Evolutionary conservation across 2,797 vertebrate genomes (phyloP), one percentile per base, ranked within the genome.

Genomic region (Catostomus latipinnis): DNA sequence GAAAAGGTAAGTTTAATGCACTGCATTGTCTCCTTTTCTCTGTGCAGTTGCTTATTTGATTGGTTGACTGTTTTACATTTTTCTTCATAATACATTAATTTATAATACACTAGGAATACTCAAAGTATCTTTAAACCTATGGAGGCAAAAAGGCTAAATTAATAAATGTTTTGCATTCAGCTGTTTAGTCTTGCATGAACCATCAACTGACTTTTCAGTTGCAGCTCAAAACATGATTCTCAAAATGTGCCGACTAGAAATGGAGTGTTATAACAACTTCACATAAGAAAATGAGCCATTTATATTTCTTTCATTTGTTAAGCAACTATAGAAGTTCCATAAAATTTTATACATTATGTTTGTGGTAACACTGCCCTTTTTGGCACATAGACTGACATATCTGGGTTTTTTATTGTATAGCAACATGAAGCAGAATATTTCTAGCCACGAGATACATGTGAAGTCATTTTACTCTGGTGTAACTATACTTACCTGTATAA

Each of bases 181-280:
- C 22, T 63, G 6, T 65, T 65, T 58, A 58, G 57, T 18, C 6
- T 6, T 46, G 62, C 48, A n/a, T n/a, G n/a, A n/a, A 91, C 67
- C 5, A 62, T 80, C 89, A 13, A 46, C 70, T 14, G 7, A 80
- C 83, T 87, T 81, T 88, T 92, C 86, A 81, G 74, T 93, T 93
- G 50, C 92, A 93, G 90, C 83, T 14, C 34, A 87, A 0, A 4
- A 53, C 54, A n/a, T 71, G 22, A 3, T 68, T 67, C 54, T 18
- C 74, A 34, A 13, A 81, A 69, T 46, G 80, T 69, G 11, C 6
- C 71, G 4, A 1, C 58, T 76, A 83, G 75, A 16, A n/a, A 49
- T 0, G 4, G 0, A 1, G 16, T 0, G 6, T 76, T 52, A 1
- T 89, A 72, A 50, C 74, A 49, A 82, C 87, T 10, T 67, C 63